These are phyloP conservation scores for Plecotus auritus DNA, from an alignment of 2,113 vertebrate species.

Conservation along the genomic window DNA sequence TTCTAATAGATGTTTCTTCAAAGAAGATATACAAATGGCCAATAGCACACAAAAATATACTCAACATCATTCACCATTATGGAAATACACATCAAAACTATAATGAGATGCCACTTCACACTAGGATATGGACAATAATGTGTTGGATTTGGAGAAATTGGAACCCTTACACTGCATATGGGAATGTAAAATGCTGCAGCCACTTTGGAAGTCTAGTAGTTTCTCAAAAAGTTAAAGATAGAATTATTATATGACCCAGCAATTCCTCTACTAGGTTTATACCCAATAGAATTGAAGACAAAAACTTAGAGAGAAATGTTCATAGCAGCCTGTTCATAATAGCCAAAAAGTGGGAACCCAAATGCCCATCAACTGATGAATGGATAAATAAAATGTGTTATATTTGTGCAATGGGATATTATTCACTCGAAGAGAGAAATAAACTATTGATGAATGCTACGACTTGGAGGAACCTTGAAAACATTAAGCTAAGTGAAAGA, in stretches of 20 bases:
- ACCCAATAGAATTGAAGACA: neutral
- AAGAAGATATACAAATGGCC: neutral
- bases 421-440: neutral
- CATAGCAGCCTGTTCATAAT: neutral
- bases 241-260: neutral
- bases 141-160: neutral
- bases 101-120: neutral
- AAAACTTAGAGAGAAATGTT: neutral
- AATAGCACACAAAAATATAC: neutral
- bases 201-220: neutral
- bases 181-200: neutral
- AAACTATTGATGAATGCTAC: neutral
- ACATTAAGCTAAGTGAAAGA: neutral
- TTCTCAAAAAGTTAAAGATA: neutral
- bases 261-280: neutral
- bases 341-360: neutral
- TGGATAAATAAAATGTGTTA: neutral
- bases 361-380: neutral
- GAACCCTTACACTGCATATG: neutral
- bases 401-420: neutral
- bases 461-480: neutral
- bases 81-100: neutral
- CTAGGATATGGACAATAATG: neutral
- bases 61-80: neutral
- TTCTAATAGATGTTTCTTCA: neutral